phyloP scores from a whole-genome alignment of 1,140 invertebrate species.

The Stegodyphus mimosarum region DNA sequence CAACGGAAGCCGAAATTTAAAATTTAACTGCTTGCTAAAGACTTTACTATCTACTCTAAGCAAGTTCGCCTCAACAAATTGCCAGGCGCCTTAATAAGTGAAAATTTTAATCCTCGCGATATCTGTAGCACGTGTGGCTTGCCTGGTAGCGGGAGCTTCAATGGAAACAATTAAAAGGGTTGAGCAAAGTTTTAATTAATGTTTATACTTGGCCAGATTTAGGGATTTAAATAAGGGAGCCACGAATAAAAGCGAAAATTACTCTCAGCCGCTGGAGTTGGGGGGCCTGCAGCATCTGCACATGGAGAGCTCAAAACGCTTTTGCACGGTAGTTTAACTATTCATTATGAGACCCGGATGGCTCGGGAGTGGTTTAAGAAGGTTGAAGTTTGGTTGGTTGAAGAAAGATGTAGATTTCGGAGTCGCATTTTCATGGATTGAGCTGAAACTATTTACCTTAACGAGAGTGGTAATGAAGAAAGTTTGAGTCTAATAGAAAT shows the following conservation, averaged over 20 bases:
- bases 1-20: conserved; percentile 3
- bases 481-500: too few relatives aligned
- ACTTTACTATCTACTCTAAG: not conserved
- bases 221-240: conserved; percentile 33
- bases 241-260: conserved; percentile 1
- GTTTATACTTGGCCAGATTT: conserved; percentile 52
- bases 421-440: too few relatives aligned
- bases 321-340: not conserved
- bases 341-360: not conserved
- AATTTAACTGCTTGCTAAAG: not conserved
- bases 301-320: too few relatives aligned
- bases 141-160: conserved; percentile 11
- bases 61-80: conserved; percentile 20
- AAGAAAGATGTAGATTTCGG: too few relatives aligned
- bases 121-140: conserved; percentile 20
- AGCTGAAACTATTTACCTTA: too few relatives aligned
- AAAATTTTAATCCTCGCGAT: conserved; percentile 54
- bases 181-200: conserved; percentile 57
- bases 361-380: too few relatives aligned
- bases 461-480: too few relatives aligned
- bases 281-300: not conserved
- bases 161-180: conserved; percentile 59
- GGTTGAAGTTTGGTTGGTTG: too few relatives aligned
- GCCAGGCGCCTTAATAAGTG: conserved; percentile 35
- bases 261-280: not conserved